A percentile compares a stretch with the other conserved stretches of the same genome.
These are phyloP conservation scores for Oryzaephilus surinamensis DNA, from an alignment of 1,140 invertebrate genomes.

Conservation along the genomic window DNA sequence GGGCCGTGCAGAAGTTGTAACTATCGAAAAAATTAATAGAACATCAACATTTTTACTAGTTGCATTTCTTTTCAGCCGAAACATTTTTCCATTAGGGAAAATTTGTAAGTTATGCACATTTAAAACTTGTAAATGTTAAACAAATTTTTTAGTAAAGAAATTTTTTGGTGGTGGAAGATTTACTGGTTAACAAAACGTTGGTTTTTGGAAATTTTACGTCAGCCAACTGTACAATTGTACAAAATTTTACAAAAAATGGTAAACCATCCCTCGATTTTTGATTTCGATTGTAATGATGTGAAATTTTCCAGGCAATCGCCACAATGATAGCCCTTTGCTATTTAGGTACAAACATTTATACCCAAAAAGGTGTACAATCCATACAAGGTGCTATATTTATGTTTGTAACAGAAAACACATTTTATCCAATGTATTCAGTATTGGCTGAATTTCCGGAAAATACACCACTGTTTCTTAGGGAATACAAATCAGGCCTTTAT, in stretches of 20 bases:
- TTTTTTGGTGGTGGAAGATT: slow-evolving; percentile 53
- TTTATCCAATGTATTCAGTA: slow-evolving; percentile 75
- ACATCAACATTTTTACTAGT: background rate
- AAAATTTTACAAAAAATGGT: slow-evolving; percentile 69
- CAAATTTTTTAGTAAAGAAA: slow-evolving; percentile 38
- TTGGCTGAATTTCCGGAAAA: slow-evolving; percentile 67
- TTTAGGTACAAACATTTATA: slow-evolving; percentile 51
- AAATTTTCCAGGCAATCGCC: slow-evolving; percentile 49
- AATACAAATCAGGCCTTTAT: slow-evolving; percentile 69
- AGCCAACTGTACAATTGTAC: slow-evolving; percentile 59
- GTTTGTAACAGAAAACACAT: slow-evolving; percentile 77
- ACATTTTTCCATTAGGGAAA: too few species aligned
- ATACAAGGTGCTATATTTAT: slow-evolving; percentile 74
- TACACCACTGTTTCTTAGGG: slow-evolving; percentile 64
- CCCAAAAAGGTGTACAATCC: slow-evolving; percentile 69
- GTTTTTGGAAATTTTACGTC: slow-evolving; percentile 54
- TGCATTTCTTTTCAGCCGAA: too few species aligned
- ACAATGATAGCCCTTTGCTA: slow-evolving; percentile 70
- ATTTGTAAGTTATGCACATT: slow-evolving; percentile 17
- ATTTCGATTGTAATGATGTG: background rate
- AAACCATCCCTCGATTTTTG: slow-evolving; percentile 28
- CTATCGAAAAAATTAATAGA: slow-evolving; percentile 16
- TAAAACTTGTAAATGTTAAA: slow-evolving; percentile 1
- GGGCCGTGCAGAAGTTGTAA: slow-evolving; percentile 37
- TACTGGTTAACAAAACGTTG: slow-evolving; percentile 59